phyloP scores from a whole-genome alignment of 2,888 invertebrate species.

The Cosmorhoe ocellata region DNA sequence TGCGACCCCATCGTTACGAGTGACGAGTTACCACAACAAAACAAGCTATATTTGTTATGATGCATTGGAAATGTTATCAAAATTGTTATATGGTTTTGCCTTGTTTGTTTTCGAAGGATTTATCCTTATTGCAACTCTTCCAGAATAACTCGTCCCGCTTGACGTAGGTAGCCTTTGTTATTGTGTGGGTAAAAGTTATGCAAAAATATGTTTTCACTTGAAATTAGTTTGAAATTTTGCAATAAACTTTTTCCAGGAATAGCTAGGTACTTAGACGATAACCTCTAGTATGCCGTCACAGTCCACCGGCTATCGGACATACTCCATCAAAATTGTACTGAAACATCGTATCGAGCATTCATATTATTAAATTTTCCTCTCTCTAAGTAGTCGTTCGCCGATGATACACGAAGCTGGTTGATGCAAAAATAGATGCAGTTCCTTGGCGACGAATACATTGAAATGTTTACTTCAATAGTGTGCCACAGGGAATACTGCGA shows the following conservation, averaged over 20 bases:
- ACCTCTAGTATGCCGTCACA: conserved; percentile 7
- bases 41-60: conserved; percentile 14
- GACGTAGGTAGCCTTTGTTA: conserved; percentile 17
- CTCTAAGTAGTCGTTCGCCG: no score
- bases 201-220: conserved; percentile 2
- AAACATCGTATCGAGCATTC: background rate
- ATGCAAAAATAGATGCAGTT: background rate
- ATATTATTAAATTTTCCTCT: no score
- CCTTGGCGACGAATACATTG: background rate
- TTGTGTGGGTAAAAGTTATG: conserved; percentile 4
- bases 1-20: conserved; percentile 11
- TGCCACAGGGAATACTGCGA: background rate
- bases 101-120: conserved; percentile 22
- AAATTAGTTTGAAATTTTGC: background rate
- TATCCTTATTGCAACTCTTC: conserved; percentile 17
- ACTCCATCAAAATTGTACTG: conserved; percentile 17
- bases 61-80: conserved; percentile 18
- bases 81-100: conserved; percentile 26
- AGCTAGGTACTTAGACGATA: conserved; percentile 20
- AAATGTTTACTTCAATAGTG: background rate
- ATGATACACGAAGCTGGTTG: background rate
- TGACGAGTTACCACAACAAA: conserved; percentile 3
- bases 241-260: conserved; percentile 5
- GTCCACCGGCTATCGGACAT: conserved; percentile 23
- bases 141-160: conserved; percentile 9